Percentiles rank a stretch among this genome's conserved stretches.
Evolutionary conservation across 2,888 invertebrate species (phyloP).

Genomic region (Drosophila limbata): DNA sequence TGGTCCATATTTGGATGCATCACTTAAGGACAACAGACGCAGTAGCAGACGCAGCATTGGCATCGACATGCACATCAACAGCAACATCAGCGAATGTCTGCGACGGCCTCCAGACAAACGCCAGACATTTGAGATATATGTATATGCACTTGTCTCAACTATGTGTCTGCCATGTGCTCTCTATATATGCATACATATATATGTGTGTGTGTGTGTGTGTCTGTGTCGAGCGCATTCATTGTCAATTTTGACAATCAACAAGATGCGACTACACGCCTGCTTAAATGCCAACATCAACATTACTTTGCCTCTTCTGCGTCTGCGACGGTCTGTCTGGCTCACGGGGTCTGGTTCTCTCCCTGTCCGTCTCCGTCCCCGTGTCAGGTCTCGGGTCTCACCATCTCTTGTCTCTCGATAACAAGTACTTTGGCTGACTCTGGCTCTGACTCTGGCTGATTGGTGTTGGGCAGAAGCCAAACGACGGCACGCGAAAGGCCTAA

Average conservation of each 20-base stretch:
- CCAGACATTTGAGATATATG: slow-evolving; percentile 78
- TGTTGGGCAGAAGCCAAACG: slow-evolving; percentile 65
- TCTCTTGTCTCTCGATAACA: slow-evolving; percentile 21
- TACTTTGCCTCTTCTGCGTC: slow-evolving; percentile 50
- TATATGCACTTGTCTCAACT: slow-evolving; percentile 78
- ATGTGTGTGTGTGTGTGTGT: slow-evolving; percentile 29
- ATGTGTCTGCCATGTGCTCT: slow-evolving; percentile 30
- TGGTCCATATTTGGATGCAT: slow-evolving; percentile 83
- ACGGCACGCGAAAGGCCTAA: slow-evolving; percentile 81
- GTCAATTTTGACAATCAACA: slow-evolving; percentile 83
- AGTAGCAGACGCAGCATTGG: slow-evolving; percentile 33
- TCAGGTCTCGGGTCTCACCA: slow-evolving; percentile 11
- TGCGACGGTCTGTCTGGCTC: slow-evolving; percentile 77
- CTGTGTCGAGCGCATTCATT: slow-evolving; percentile 72
- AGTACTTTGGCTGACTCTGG: slow-evolving; percentile 52
- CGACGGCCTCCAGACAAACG: slow-evolving; percentile 81
- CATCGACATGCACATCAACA: slow-evolving; percentile 49
- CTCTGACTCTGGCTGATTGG: slow-evolving; percentile 56
- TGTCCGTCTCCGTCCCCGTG: slow-evolving; percentile 4
- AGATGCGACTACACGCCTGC: slow-evolving; percentile 75
- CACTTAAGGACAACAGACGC: slow-evolving; percentile 72
- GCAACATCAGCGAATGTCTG: slow-evolving; percentile 58
- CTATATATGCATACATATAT: slow-evolving; percentile 9
- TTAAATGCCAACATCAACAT: slow-evolving; percentile 73
- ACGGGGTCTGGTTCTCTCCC: slow-evolving; percentile 34